These are phyloP conservation scores for Yponomeuta cagnagella DNA, from an alignment of 2,888 invertebrate genomes.

Conservation along the genomic window DNA sequence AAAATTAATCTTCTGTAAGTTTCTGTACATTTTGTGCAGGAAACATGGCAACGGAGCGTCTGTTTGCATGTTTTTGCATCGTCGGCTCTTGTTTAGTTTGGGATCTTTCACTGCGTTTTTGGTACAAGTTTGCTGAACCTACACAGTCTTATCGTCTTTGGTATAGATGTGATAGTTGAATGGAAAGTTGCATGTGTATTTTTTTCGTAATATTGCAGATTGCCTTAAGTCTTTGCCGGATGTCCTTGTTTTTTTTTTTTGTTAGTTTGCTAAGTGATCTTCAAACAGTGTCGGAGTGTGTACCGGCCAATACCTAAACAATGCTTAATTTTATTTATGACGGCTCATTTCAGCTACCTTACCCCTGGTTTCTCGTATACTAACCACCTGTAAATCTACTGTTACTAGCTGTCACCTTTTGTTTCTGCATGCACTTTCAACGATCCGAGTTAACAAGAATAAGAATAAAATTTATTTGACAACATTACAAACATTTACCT, in stretches of 20 bases:
- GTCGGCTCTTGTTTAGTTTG: slow-evolving; percentile 46
- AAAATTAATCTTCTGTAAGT: background rate
- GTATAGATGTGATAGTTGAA: background rate
- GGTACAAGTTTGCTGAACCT: slow-evolving; percentile 26
- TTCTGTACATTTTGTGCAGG: slow-evolving; percentile 24
- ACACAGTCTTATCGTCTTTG: background rate
- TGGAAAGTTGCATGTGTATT: background rate
- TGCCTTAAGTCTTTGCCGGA: slow-evolving; percentile 34
- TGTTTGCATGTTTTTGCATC: slow-evolving; percentile 55
- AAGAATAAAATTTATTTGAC: no score
- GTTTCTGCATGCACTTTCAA: no score
- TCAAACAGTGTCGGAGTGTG: slow-evolving; percentile 31
- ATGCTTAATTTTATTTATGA: no score
- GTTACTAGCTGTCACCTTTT: no score
- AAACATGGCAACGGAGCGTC: slow-evolving; percentile 39
- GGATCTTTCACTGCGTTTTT: slow-evolving; percentile 55
- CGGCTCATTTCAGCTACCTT: no score
- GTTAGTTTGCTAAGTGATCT: slow-evolving; percentile 44
- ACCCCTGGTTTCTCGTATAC: no score
- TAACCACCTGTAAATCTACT: no score
- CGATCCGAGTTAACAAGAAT: no score
- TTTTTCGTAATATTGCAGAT: slow-evolving; percentile 22
- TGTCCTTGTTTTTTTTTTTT: slow-evolving; percentile 50
- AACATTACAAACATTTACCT: no score
- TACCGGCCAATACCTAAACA: no score